Percentiles rank a stretch among this genome's conserved stretches.
Conservation (phyloP, 30 jellyfish, hydroid and myxozoan genomes). For the Cassiopea andromeda region DNA sequence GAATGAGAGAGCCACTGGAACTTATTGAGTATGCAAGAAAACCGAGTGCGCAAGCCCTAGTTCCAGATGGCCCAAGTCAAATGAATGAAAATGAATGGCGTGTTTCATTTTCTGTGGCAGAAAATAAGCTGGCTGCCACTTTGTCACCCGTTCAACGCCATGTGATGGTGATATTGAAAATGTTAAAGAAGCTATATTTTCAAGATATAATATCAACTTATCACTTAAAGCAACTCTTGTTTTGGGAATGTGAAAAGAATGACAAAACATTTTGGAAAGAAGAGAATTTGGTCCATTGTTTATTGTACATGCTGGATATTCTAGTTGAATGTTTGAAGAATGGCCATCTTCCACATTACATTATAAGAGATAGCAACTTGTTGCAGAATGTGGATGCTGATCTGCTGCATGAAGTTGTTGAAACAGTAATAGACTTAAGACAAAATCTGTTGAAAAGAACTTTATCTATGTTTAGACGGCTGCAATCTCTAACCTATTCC, state of each 20-base stretch:
- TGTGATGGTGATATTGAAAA: constrained; percentile 39
- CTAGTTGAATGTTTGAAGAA: neutral
- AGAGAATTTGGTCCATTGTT: neutral
- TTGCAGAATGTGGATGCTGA: constrained; percentile 6
- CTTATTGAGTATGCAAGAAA: constrained; percentile 32
- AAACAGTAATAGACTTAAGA: constrained; percentile 23
- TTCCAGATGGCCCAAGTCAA: neutral
- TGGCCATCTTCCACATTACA: constrained; percentile 38
- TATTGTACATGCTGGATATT: constrained; percentile 22
- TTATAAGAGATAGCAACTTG: constrained; percentile 44
- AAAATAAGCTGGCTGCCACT: constrained; percentile 41
- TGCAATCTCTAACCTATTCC: constrained; percentile 3
- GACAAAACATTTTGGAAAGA: constrained; percentile 27
- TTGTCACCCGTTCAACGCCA: constrained; percentile 54
- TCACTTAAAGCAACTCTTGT: constrained; percentile 36
- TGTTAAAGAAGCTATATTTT: constrained; percentile 37
- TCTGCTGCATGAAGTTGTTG: neutral
- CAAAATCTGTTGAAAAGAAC: neutral
- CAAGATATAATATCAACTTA: constrained; percentile 33
- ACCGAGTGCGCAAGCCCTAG: constrained; percentile 10
- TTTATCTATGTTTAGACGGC: constrained; percentile 10
- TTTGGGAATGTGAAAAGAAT: constrained; percentile 39
- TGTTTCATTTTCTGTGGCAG: constrained; percentile 51
- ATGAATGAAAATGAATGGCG: constrained; percentile 56
- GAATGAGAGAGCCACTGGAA: constrained; percentile 19